These are phyloP conservation scores for Spongilla lacustris DNA, from an alignment of 37 sponge, comb jelly and placozoan genomes.

Conservation along the genomic window DNA sequence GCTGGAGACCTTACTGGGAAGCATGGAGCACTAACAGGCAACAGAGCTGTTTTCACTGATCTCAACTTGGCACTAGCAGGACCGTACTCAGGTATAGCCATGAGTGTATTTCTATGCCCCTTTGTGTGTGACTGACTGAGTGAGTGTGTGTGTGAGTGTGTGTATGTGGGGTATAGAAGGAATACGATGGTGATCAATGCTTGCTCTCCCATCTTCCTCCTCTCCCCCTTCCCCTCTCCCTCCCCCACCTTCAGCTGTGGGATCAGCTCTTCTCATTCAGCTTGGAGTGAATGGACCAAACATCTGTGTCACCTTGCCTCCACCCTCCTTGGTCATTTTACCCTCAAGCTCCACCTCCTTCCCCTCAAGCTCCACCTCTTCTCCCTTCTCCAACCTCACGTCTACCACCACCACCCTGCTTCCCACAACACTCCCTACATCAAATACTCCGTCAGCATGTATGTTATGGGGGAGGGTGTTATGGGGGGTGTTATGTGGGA, in stretches of 20 bases:
- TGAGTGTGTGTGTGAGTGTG: neutral
- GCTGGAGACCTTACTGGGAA: slow-evolving; percentile 73
- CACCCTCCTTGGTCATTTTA: neutral
- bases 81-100: slow-evolving; percentile 28
- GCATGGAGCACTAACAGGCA: slow-evolving; percentile 49
- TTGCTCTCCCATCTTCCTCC: neutral
- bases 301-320: neutral
- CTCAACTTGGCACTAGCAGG: slow-evolving; percentile 76
- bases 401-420: too few relatives aligned
- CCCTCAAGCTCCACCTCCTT: neutral
- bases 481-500: too few relatives aligned
- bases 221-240: neutral
- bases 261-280: neutral
- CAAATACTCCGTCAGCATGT: too few relatives aligned
- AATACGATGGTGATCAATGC: too few relatives aligned
- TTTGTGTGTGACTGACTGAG: neutral
- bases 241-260: neutral
- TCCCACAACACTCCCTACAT: too few relatives aligned
- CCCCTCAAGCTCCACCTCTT: neutral
- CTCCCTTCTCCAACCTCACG: neutral
- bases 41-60: slow-evolving; percentile 63
- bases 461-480: too few relatives aligned
- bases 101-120: neutral
- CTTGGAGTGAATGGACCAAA: neutral
- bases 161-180: neutral